Percentiles rank a stretch among this genome's conserved stretches.
phyloP scores from a whole-genome alignment of 2,888 invertebrate species.

The Carterocephalus palaemon region DNA sequence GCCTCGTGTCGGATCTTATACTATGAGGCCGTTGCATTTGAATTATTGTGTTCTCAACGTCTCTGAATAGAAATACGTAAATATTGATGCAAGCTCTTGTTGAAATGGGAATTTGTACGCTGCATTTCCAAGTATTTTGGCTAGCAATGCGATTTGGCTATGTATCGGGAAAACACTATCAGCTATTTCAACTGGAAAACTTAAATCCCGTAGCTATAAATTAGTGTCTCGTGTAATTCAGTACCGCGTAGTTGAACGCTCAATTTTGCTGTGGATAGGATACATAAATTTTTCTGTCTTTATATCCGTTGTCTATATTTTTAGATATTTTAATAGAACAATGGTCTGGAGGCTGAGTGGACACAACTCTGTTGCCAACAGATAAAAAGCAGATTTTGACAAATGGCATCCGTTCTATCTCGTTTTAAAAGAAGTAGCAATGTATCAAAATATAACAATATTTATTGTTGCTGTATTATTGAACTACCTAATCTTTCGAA shows the following conservation, averaged over 20 bases:
- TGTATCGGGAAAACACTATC: neutral
- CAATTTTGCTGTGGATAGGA: slow-evolving; percentile 3
- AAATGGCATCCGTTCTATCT: too few relatives aligned
- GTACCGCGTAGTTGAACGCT: neutral
- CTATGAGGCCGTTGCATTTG: slow-evolving; percentile 38
- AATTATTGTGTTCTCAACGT: slow-evolving; percentile 44
- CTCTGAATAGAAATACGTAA: slow-evolving; percentile 38
- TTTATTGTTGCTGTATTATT: too few relatives aligned
- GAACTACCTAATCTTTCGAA: too few relatives aligned
- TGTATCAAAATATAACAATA: too few relatives aligned
- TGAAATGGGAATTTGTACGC: slow-evolving; percentile 28
- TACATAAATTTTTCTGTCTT: slow-evolving; percentile 5
- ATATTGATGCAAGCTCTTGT: slow-evolving; percentile 38
- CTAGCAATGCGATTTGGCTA: slow-evolving; percentile 1
- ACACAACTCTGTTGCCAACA: slow-evolving; percentile 3
- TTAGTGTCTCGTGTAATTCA: slow-evolving; percentile 4
- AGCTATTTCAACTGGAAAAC: neutral
- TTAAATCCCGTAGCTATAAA: slow-evolving; percentile 1
- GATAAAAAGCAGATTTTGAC: too few relatives aligned
- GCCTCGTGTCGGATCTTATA: slow-evolving; percentile 46
- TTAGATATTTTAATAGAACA: slow-evolving; percentile 6
- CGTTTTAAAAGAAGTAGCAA: too few relatives aligned
- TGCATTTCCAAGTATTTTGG: slow-evolving; percentile 20
- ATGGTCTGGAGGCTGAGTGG: neutral
- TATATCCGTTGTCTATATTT: slow-evolving; percentile 1